Percentiles rank a stretch among this genome's conserved stretches.
phyloP scores from a whole-genome alignment of 37 sponge, comb jelly and placozoan species.

The Agelas oroides region DNA sequence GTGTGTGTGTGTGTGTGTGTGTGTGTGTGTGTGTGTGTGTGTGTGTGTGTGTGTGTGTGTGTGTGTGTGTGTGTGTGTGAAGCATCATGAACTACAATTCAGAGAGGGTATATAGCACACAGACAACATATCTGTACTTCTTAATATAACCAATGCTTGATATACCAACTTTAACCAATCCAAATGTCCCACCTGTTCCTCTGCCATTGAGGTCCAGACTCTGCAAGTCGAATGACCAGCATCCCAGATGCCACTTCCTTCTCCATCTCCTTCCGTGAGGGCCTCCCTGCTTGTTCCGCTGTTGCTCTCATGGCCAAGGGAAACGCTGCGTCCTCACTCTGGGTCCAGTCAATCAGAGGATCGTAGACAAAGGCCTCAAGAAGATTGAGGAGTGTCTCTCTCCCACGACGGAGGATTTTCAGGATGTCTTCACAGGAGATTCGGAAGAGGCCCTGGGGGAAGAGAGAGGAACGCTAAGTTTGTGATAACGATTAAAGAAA shows the following conservation, averaged over 20 bases:
- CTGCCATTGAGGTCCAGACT: slow-evolving; percentile 76
- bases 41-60: not conserved
- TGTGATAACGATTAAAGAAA: too few species aligned
- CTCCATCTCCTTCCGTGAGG: slow-evolving; percentile 87
- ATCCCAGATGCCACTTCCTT: slow-evolving; percentile 80
- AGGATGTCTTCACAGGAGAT: slow-evolving; percentile 95
- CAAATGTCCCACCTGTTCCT: slow-evolving; percentile 71
- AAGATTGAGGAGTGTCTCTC: slow-evolving; percentile 92
- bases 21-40: not conserved
- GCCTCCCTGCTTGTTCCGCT: slow-evolving; percentile 58
- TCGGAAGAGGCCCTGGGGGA: slow-evolving; percentile 85
- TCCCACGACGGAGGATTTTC: slow-evolving; percentile 80
- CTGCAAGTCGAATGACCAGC: slow-evolving; percentile 75
- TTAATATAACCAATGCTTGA: not conserved
- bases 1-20: not conserved
- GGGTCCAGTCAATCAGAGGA: slow-evolving; percentile 97
- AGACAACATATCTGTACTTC: not conserved
- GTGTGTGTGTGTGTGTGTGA: not conserved
- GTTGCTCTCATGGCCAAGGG: slow-evolving; percentile 72
- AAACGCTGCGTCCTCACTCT: slow-evolving; percentile 93
- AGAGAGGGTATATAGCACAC: not conserved
- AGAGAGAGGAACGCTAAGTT: too few species aligned
- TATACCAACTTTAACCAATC: too few species aligned
- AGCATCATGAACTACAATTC: not conserved
- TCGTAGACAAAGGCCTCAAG: slow-evolving; percentile 98